Evolutionary conservation across 2,797 vertebrate genomes (phyloP).

Genomic region (Rallus crepitans): DNA sequence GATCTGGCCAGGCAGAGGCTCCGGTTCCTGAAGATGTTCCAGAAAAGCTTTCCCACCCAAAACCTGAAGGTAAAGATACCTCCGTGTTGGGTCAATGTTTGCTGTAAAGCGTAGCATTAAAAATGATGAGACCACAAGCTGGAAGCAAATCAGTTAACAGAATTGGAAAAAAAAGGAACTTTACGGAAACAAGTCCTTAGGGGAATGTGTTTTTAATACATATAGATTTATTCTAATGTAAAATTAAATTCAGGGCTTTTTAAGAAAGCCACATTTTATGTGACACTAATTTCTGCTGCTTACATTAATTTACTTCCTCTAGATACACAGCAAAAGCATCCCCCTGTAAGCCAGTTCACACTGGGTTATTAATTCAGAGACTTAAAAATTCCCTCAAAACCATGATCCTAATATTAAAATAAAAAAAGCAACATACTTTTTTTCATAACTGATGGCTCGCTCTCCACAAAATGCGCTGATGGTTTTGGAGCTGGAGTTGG

Average conservation of each 20-base stretch:
- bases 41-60: conserved; percentile 96
- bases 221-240: neutral
- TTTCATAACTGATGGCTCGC: conserved; percentile 80
- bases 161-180: neutral
- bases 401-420: neutral
- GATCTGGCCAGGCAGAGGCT: conserved; percentile 92
- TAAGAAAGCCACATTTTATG: neutral
- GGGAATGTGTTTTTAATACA: neutral
- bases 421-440: conserved; percentile 84
- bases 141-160: conserved; percentile 28
- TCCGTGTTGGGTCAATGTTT: conserved; percentile 89
- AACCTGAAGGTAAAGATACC: conserved; percentile 95
- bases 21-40: conserved; percentile 94
- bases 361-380: neutral
- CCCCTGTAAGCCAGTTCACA: neutral
- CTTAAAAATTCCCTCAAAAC: neutral
- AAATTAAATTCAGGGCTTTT: neutral
- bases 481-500: conserved; percentile 80
- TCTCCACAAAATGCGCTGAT: conserved; percentile 80
- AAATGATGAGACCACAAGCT: conserved; percentile 74
- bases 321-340: neutral
- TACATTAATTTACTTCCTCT: neutral
- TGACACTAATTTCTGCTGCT: neutral
- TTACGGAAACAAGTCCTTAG: neutral
- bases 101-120: conserved; percentile 84